phyloP scores from a whole-genome alignment of 2,113 vertebrate species.

The Craseonycteris thonglongyai region DNA sequence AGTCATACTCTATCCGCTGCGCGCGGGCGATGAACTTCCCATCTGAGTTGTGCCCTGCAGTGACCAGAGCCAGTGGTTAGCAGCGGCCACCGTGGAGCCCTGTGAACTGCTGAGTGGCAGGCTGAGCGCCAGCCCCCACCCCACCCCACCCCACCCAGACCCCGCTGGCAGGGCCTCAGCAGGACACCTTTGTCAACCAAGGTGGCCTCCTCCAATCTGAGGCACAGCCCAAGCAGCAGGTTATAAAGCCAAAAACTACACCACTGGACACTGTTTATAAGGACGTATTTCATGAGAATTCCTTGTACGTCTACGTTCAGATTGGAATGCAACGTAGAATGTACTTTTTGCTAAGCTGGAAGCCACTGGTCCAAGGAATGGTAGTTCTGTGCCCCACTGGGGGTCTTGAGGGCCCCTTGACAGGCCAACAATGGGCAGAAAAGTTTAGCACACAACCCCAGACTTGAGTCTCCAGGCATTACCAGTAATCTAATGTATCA shows the following conservation, averaged over 20 bases:
- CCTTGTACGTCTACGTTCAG: rapidly evolving
- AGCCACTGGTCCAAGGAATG: background rate
- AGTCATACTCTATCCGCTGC: constrained; percentile 96
- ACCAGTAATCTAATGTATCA: rapidly evolving
- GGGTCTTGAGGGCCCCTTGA: too few relatives aligned
- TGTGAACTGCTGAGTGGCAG: too few relatives aligned
- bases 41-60: constrained; percentile 93
- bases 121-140: background rate
- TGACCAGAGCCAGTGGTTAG: background rate
- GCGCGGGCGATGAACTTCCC: constrained; percentile 97
- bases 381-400: too few relatives aligned
- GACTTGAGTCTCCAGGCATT: background rate
- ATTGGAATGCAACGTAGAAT: rapidly evolving
- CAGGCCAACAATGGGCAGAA: rapidly evolving
- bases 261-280: rapidly evolving
- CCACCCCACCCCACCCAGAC: too few relatives aligned
- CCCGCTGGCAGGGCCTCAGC: background rate
- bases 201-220: rapidly evolving
- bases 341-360: background rate
- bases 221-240: background rate
- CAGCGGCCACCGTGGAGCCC: rapidly evolving
- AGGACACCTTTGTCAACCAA: background rate
- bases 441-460: background rate
- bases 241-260: background rate
- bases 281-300: rapidly evolving